Percentiles rank a stretch among this genome's conserved stretches.
Conservation (phyloP, 2,113 vertebrate species). For the Paradisaea rubra region DNA sequence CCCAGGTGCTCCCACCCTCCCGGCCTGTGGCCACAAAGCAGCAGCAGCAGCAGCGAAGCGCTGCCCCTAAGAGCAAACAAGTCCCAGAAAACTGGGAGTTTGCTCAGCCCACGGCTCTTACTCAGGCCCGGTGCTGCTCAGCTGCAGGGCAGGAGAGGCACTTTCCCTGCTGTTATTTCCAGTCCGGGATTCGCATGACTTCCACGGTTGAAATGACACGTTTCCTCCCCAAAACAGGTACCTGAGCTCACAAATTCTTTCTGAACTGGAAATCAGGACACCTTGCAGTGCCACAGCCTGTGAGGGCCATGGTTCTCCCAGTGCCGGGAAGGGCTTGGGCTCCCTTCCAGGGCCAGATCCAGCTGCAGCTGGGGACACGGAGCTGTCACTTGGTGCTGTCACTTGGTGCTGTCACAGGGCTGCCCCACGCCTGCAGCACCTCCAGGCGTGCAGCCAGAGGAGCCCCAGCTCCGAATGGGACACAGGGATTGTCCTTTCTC, state of each 20-base stretch:
- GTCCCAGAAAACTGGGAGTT: neutral
- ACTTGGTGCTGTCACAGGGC: neutral
- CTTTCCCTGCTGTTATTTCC: neutral
- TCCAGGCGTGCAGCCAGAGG: neutral
- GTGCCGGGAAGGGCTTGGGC: neutral
- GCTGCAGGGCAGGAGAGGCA: neutral
- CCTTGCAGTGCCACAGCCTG: neutral
- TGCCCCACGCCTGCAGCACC: neutral
- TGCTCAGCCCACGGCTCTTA: neutral
- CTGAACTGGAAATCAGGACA: neutral
- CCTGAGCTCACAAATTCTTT: neutral
- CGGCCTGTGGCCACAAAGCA: neutral
- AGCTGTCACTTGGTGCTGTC: neutral
- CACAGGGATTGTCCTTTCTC: neutral
- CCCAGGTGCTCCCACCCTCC: neutral
- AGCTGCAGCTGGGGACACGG: neutral
- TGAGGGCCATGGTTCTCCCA: neutral
- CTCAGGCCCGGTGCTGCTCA: neutral
- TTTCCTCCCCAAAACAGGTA: neutral
- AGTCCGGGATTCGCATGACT: neutral
- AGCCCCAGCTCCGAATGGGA: accelerated
- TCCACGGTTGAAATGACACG: neutral
- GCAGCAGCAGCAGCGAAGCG: neutral
- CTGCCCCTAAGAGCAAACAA: neutral
- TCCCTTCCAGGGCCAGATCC: neutral